Conservation (phyloP, 2,797 vertebrate genomes). For the Microtus californicus region DNA sequence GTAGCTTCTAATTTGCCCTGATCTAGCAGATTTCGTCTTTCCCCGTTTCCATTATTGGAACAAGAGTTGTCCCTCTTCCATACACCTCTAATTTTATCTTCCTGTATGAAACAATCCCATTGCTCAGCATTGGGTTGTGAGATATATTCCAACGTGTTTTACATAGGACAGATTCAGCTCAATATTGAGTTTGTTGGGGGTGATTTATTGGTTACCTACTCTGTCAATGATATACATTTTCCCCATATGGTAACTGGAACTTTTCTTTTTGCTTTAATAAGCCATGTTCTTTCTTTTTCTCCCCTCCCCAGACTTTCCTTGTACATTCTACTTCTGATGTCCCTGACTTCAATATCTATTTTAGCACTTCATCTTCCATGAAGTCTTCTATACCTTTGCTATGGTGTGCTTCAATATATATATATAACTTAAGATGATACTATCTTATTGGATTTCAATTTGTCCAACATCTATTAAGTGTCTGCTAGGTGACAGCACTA, state of each 20-base stretch:
- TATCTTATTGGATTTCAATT: not conserved
- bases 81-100: constrained; percentile 2
- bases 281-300: not conserved
- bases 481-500: not conserved
- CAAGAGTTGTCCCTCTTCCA: not conserved
- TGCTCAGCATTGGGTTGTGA: not conserved
- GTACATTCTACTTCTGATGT: not conserved
- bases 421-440: not conserved
- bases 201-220: constrained; percentile 19
- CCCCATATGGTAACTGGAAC: not conserved
- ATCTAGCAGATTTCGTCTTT: not conserved
- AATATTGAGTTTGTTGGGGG: not conserved
- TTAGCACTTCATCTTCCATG: not conserved
- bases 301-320: not conserved
- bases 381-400: not conserved
- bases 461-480: not conserved
- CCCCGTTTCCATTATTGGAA: not conserved
- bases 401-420: not conserved
- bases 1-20: not conserved
- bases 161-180: not conserved
- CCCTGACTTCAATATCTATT: constrained; percentile 23
- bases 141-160: constrained; percentile 12
- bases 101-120: not conserved
- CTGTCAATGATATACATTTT: constrained; percentile 8
- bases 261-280: not conserved